Conservation (phyloP, 1,140 invertebrate genomes). For the Leptonema lineaticorne region DNA sequence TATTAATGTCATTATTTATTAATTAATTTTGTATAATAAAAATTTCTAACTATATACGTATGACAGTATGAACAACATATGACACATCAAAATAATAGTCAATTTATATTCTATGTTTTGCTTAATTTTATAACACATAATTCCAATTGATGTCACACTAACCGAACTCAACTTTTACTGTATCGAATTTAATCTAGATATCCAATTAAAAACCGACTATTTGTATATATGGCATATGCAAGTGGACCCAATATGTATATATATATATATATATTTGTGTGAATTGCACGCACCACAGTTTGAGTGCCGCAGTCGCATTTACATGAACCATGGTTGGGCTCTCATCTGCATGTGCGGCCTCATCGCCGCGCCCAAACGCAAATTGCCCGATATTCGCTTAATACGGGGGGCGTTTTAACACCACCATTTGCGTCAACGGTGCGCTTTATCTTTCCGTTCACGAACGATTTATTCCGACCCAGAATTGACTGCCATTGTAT, state of each 20-base stretch:
- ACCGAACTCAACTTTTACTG: too few relatives aligned
- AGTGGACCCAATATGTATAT: not conserved
- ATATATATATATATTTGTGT: not conserved
- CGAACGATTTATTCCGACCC: slow-evolving; percentile 32
- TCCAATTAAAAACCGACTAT: too few relatives aligned
- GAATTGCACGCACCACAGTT: not conserved
- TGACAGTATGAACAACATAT: too few relatives aligned
- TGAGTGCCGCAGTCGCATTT: slow-evolving; percentile 19
- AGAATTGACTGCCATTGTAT: slow-evolving; percentile 11
- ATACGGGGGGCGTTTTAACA: slow-evolving; percentile 22
- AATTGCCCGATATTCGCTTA: slow-evolving; percentile 24
- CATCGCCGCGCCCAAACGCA: not conserved
- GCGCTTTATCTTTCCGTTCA: slow-evolving; percentile 29
- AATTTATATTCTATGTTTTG: too few relatives aligned
- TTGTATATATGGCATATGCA: too few relatives aligned
- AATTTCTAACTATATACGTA: too few relatives aligned
- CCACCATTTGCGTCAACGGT: slow-evolving; percentile 28
- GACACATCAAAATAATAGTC: too few relatives aligned
- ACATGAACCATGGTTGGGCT: slow-evolving; percentile 4
- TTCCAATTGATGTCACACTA: too few relatives aligned
- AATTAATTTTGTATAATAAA: too few relatives aligned
- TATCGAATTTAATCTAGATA: too few relatives aligned
- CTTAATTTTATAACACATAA: too few relatives aligned
- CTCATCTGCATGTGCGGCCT: not conserved
- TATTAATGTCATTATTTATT: too few relatives aligned